A percentile compares a stretch with the other conserved stretches of the same genome.
phyloP scores from a whole-genome alignment of 2,797 vertebrate genomes.

The Dendrocincla tyrannina region DNA sequence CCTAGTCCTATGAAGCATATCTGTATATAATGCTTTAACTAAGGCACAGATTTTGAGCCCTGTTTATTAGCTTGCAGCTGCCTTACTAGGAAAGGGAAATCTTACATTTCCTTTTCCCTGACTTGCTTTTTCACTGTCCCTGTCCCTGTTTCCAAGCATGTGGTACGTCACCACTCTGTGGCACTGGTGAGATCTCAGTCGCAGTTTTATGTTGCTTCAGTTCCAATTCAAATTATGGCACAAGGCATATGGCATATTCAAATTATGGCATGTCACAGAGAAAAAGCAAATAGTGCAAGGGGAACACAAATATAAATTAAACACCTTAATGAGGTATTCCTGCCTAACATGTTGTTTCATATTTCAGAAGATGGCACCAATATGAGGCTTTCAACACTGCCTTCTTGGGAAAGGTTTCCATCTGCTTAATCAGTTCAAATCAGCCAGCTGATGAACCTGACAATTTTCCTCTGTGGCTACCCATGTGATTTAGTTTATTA shows the following conservation, averaged over 20 bases:
- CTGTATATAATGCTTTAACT: not conserved
- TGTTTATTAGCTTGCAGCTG: not conserved
- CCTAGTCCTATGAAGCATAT: not conserved
- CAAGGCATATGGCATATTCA: not conserved
- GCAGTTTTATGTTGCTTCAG: not conserved
- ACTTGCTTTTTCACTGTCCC: not conserved
- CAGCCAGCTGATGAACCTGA: not conserved
- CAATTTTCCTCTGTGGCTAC: not conserved
- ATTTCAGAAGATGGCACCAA: not conserved
- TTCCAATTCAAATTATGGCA: not conserved
- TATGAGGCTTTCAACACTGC: not conserved
- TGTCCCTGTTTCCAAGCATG: not conserved
- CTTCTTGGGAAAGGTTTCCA: not conserved
- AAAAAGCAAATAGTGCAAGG: not conserved
- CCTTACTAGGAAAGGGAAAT: not conserved
- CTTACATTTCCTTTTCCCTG: not conserved
- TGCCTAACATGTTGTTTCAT: not conserved
- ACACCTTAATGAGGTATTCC: not conserved
- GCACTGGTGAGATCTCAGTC: not conserved
- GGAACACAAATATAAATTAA: not conserved
- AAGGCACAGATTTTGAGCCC: not conserved
- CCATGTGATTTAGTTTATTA: not conserved
- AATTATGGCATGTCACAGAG: not conserved
- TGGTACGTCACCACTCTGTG: fast-evolving
- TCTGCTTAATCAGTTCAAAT: not conserved